Evolutionary conservation across 2,113 vertebrate genomes (phyloP).

Genomic region (Paralichthys olivaceus): DNA sequence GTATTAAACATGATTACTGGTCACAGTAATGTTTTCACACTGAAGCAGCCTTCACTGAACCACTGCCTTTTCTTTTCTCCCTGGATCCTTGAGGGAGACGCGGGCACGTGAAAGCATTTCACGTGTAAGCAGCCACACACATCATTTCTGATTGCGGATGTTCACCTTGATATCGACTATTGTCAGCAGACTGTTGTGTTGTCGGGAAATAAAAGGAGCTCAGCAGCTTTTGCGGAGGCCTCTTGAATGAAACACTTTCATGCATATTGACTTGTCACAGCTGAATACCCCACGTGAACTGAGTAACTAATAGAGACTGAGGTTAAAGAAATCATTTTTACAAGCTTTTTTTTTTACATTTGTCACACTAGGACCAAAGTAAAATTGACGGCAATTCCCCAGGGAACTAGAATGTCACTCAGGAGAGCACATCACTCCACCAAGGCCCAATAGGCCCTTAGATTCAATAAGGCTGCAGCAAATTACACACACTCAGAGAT

Average conservation of each 20-base stretch:
- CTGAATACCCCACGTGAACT: background rate
- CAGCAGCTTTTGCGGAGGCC: slow-evolving; percentile 14
- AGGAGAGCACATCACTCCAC: too few species aligned
- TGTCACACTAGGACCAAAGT: background rate
- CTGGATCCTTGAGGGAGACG: too few species aligned
- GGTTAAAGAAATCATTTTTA: background rate
- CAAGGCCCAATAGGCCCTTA: too few species aligned
- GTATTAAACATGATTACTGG: too few species aligned
- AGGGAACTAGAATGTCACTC: too few species aligned
- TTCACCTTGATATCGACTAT: slow-evolving; percentile 29
- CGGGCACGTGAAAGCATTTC: slow-evolving; percentile 15
- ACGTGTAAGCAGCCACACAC: background rate
- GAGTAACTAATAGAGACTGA: background rate
- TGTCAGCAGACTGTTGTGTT: slow-evolving; percentile 10
- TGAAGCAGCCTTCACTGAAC: background rate
- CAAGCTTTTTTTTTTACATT: background rate
- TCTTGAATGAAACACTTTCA: slow-evolving; percentile 22
- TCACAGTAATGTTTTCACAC: too few species aligned
- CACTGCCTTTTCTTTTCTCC: background rate
- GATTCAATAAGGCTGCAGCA: too few species aligned
- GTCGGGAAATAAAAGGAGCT: slow-evolving; percentile 26
- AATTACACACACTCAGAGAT: too few species aligned
- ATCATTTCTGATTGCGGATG: background rate
- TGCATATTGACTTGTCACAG: background rate
- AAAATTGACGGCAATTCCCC: background rate